These are phyloP conservation scores for Phyllopteryx taeniolatus DNA, from an alignment of 2,113 vertebrate species.

Conservation along the genomic window DNA sequence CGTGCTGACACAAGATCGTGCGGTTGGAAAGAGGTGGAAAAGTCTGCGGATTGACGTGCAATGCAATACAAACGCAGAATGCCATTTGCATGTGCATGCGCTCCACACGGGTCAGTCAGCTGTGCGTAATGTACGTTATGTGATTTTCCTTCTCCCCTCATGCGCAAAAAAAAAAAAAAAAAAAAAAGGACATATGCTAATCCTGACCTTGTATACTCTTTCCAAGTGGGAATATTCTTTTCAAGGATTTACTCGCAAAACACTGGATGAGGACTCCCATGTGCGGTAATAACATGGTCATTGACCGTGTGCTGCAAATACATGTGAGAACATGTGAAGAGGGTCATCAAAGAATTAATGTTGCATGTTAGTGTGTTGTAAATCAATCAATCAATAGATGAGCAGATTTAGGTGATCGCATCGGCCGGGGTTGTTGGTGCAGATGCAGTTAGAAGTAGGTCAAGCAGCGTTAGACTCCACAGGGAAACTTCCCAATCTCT, in stretches of 20 bases:
- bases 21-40: constrained; percentile 35
- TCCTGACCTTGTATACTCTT: neutral
- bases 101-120: neutral
- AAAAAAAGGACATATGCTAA: neutral
- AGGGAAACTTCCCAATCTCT: constrained; percentile 1
- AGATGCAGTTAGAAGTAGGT: neutral
- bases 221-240: constrained; percentile 14
- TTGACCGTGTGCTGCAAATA: constrained; percentile 20
- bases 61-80: neutral
- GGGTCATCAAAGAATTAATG: constrained; percentile 35
- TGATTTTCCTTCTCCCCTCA: neutral
- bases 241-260: constrained; percentile 46
- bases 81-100: neutral
- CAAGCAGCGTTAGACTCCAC: neutral
- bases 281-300: constrained; percentile 21
- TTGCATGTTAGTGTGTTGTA: constrained; percentile 23
- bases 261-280: constrained; percentile 25
- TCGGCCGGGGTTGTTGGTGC: neutral
- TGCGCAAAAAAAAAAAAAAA: neutral
- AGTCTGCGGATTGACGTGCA: constrained; percentile 21
- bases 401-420: neutral
- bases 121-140: constrained; percentile 5
- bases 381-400: too few species aligned
- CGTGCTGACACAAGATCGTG: constrained; percentile 35
- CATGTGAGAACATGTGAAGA: constrained; percentile 33